Base-by-base conservation (phyloP, 2,113 vertebrate genomes). In the Oreocharis arfaki region DNA sequence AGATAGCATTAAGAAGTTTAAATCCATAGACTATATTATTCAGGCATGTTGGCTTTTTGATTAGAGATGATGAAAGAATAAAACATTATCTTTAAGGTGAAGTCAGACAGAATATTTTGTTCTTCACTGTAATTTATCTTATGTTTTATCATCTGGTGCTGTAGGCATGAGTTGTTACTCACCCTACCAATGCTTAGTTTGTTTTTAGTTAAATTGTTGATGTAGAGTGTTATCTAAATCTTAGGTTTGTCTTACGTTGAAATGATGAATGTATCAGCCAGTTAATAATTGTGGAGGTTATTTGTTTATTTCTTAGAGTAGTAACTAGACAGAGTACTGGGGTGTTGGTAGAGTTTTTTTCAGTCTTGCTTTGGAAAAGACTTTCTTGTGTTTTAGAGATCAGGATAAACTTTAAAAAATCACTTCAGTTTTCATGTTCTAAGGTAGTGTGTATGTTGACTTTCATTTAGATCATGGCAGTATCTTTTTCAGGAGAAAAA, bases 201-300 rank as follows among this genome's bases (percentile, higher is more conserved):
- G 39, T 71, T 84, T 21, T 47, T 92, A 86, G 83, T 90, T 88
- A 83, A 96, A 63, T 89, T 63, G 42, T 65, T 88, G n/a, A 37
- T 90, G 17, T 57, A 84, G 30, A 70, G 16, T 1, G 0, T 86
- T 93, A 84, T 74, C 83, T 80, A 26, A 70, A 55, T 81, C 68
- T 77, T 84, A 74, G 26, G 27, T 68, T 41, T 87, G 70, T 89
- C 33, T 84, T 81, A 44, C 0, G 0, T 26, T 84, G 56, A 93
- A 92, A 70, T 56, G 21, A 57, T 89, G 35, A 33, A 50, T 89
- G 63, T 84, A 86, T 88, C 55, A 83, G 30, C 16, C 61, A 73
- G 44, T 55, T 89, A 81, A 52, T 78, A 91, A 37, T 37, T 50
- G 21, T 65, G 50, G 21, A 63, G 33, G 18, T 88, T 80, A 73